Evolutionary conservation across 1,140 invertebrate species (phyloP), one percentile per base, ranked within the genome.

Genomic region (Hypsibius dujardini): DNA sequence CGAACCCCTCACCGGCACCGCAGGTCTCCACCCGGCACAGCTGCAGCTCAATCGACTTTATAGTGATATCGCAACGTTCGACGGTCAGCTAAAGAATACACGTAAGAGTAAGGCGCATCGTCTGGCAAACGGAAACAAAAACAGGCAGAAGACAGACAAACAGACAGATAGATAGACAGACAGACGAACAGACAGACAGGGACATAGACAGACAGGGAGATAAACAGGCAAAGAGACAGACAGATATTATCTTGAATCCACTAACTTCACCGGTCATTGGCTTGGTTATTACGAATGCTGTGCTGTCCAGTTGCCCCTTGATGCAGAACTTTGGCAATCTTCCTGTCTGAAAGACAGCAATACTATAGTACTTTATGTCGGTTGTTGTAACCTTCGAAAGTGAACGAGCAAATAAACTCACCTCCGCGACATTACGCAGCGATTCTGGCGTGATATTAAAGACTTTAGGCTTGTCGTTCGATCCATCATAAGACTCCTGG

Each of bases 41-140:
- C 78, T 98, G 94, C 72, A 98, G 79, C 79, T 98, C 94, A 72
- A 98, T 88, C 1, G 91, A 95, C 77, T 92, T 92, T 70, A 96
- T 90, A 1, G 86, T 83, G 47, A 87, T 83, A 74, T 87, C 86
- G 77, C 87, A 89, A 71, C 85, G 80, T 77, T 92, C 87, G 28
- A 90, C 84, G 46, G 83, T 80, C 28, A 90, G 76, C 85, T 87
- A 75, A 28, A 79, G 78, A 71, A 74, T 46, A 72, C 72, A 73
- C 42, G 15, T 73, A 71, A 47, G 72, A 71, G 42, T 47, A 67
- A 15, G 47, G 1, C 45, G 46, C 28, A 70, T 46, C 3, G 1
- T 71, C 3, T 72, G 70, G 28, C 69, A 46, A 72, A 71, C 46
- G 71, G 47, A 2, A 71, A 2, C 70, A 46, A 67, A 40, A 40